A percentile compares a stretch with the other conserved stretches of the same genome.
Evolutionary conservation across 2,797 vertebrate species (phyloP).

Genomic region (Lates japonicus): DNA sequence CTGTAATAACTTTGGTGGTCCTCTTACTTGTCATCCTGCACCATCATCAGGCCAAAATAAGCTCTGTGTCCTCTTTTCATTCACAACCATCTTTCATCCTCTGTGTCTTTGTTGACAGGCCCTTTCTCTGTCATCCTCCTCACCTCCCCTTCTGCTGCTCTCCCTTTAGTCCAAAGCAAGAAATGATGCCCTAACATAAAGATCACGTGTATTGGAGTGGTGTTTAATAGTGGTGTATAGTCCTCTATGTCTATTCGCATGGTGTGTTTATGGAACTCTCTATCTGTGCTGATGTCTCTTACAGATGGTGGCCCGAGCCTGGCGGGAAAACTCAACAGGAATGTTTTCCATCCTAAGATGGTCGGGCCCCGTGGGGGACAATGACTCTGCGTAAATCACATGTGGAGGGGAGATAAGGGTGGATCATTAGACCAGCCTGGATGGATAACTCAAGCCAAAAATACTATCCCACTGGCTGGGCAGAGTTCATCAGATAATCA

Average conservation of each 20-base stretch:
- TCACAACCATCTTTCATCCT: neutral
- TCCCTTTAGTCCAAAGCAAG: neutral
- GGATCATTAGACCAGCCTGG: slow-evolving; percentile 62
- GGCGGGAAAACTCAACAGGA: slow-evolving; percentile 71
- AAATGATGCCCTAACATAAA: neutral
- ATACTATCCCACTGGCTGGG: slow-evolving; percentile 54
- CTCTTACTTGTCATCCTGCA: neutral
- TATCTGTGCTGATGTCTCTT: slow-evolving; percentile 64
- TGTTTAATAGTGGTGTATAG: slow-evolving; percentile 24
- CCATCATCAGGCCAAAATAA: neutral
- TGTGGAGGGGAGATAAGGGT: slow-evolving; percentile 70
- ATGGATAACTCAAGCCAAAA: slow-evolving; percentile 51
- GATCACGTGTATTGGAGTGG: neutral
- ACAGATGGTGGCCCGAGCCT: slow-evolving; percentile 69
- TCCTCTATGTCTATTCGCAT: slow-evolving; percentile 41
- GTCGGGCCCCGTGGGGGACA: slow-evolving; percentile 81
- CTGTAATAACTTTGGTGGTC: neutral
- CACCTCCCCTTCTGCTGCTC: neutral
- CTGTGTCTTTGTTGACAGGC: slow-evolving; percentile 5
- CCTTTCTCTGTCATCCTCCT: slow-evolving; percentile 3
- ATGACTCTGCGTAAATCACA: slow-evolving; percentile 73
- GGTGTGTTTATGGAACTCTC: slow-evolving; percentile 64
- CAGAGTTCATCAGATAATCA: too few relatives aligned
- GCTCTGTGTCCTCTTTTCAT: slow-evolving; percentile 14
- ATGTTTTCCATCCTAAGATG: slow-evolving; percentile 87